Evolutionary conservation across 2,797 vertebrate species (phyloP).

Genomic region (Distichodus sexfasciatus): DNA sequence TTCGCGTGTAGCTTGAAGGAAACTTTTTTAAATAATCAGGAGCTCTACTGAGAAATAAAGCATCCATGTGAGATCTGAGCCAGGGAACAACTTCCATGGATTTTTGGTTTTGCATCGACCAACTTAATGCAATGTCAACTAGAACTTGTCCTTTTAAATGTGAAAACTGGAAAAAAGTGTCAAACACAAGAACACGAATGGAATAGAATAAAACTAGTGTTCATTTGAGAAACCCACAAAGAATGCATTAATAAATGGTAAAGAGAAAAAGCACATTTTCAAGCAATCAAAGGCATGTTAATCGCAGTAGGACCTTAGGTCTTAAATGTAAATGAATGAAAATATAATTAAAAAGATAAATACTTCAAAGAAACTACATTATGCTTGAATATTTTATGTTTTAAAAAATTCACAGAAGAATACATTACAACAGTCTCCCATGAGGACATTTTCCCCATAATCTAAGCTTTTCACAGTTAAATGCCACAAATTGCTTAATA

Average conservation of each 20-base stretch:
- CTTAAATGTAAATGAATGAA: background rate
- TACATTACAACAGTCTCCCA: conserved; percentile 68
- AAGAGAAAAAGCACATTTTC: background rate
- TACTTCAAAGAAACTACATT: conserved; percentile 61
- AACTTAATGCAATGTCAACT: too few relatives aligned
- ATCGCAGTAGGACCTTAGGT: background rate
- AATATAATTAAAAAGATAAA: conserved; percentile 46
- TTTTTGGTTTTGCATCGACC: background rate
- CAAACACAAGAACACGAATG: conserved; percentile 2
- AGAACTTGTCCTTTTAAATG: too few relatives aligned
- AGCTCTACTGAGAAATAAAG: conserved; percentile 1
- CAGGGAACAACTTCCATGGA: background rate
- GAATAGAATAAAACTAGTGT: background rate
- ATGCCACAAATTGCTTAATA: conserved; percentile 72
- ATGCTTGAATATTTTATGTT: conserved; percentile 69
- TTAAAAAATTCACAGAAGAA: conserved; percentile 56
- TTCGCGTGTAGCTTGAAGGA: conserved; percentile 20
- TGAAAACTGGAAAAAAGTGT: background rate
- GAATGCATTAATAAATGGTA: background rate
- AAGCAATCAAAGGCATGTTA: background rate
- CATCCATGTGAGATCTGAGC: background rate
- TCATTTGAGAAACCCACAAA: background rate
- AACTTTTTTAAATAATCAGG: background rate
- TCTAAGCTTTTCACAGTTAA: conserved; percentile 70
- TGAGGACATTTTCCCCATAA: conserved; percentile 51